Percentiles rank a stretch among this genome's conserved stretches.
Conservation (phyloP, 2,888 invertebrate genomes). For the Lacanobia wlatinum region DNA sequence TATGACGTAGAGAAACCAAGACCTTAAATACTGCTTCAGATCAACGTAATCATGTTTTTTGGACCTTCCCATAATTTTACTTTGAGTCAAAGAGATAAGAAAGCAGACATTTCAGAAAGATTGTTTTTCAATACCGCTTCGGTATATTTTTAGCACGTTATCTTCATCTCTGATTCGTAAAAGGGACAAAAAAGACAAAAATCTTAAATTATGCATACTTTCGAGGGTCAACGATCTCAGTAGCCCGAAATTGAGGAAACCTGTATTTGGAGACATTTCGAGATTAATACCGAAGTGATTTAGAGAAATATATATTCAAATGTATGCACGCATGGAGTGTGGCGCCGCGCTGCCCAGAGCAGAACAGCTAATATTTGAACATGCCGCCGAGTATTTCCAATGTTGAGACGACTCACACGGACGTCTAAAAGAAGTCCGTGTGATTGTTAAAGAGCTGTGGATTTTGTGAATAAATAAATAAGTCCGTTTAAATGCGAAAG, state of each 20-base stretch:
- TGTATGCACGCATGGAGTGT: slow-evolving; percentile 60
- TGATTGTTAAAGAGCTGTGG: too few species aligned
- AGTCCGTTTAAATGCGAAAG: not conserved
- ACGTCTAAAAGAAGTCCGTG: too few species aligned
- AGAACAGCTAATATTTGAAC: slow-evolving; percentile 57
- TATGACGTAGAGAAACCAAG: too few species aligned
- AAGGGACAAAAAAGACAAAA: slow-evolving; percentile 43
- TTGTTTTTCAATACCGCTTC: not conserved
- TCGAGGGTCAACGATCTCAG: slow-evolving; percentile 57
- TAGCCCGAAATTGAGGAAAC: slow-evolving; percentile 35
- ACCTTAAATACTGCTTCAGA: too few species aligned
- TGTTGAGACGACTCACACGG: slow-evolving; percentile 39
- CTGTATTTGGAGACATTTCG: slow-evolving; percentile 60
- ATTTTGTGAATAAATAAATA: too few species aligned
- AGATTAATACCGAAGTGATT: slow-evolving; percentile 65
- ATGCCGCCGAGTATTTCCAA: slow-evolving; percentile 44
- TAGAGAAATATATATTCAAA: slow-evolving; percentile 71
- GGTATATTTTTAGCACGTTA: slow-evolving; percentile 17
- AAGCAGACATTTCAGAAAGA: not conserved
- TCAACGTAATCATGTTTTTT: too few species aligned
- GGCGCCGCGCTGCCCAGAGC: slow-evolving; percentile 34
- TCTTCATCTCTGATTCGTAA: slow-evolving; percentile 16
- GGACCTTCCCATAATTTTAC: not conserved
- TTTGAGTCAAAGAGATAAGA: not conserved
- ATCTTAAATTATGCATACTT: slow-evolving; percentile 30